Percentiles rank a stretch among this genome's conserved stretches.
Conservation (phyloP, 2,113 vertebrate species). For the Myotis brandtii region DNA sequence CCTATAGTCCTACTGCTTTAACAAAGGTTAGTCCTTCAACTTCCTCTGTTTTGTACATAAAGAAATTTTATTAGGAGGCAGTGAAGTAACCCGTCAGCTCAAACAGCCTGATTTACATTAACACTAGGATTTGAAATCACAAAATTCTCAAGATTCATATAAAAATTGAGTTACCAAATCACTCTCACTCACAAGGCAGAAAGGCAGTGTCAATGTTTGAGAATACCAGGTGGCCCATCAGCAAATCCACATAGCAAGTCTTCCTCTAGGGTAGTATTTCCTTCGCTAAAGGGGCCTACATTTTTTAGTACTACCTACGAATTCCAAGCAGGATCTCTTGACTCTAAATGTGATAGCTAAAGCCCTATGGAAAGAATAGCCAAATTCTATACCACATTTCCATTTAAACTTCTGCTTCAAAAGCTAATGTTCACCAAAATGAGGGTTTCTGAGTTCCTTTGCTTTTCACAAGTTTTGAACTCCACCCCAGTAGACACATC, state of each 20-base stretch:
- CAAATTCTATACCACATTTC: neutral
- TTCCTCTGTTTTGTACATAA: slow-evolving; percentile 33
- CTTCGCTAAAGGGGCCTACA: neutral
- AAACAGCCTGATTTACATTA: neutral
- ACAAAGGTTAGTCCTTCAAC: neutral
- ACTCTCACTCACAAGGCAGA: neutral
- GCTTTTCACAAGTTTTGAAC: slow-evolving; percentile 48
- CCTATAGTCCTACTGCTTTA: neutral
- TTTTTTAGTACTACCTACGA: neutral
- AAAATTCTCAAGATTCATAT: slow-evolving; percentile 14
- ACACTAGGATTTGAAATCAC: neutral
- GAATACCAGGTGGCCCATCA: neutral
- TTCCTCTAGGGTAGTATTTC: neutral
- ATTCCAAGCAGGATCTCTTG: neutral
- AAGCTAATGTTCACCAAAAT: neutral
- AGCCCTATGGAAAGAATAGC: neutral
- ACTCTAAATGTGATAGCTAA: neutral
- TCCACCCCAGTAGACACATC: neutral
- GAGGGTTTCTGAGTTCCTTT: neutral
- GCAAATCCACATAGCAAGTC: neutral
- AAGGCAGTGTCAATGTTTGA: neutral
- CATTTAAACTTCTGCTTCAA: neutral
- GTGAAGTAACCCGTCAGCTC: neutral
- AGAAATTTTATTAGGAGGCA: neutral
- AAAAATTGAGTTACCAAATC: slow-evolving; percentile 15